Evolutionary conservation across 2,797 vertebrate genomes (phyloP), one percentile per base, ranked within the genome.

Genomic region (Brachymystax lenok): DNA sequence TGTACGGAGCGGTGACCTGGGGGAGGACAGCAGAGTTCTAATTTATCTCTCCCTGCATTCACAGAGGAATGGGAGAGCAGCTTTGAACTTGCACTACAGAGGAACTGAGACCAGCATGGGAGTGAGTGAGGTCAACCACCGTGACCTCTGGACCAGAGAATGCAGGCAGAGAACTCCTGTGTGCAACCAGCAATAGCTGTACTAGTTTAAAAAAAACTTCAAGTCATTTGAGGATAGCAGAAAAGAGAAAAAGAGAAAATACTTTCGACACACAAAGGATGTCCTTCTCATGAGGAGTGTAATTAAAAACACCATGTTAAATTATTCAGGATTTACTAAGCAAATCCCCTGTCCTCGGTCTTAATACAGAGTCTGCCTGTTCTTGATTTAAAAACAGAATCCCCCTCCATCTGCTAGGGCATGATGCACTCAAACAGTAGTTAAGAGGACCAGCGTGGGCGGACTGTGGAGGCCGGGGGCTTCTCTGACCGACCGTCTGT

Each of bases 301-400:
- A 84, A 89, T 88, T 84, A 88, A 83, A 84, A 83, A 81, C 64
- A 82, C 73, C 73, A 77, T 78, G 83, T 87, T 88, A 76, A 90
- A 92, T 89, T 88, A 90, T 83, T 80, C 78, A 51, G 90, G 92
- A 88, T 92, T 92, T 89, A 87, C 79, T 77, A 79, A 77, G 74
- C 84, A 88, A 93, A 93, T 94, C 93, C 93, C 92, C 80, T 89
- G 82, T 71, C 78, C 80, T 80, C 83, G 88, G 78, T 91, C 89
- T 91, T 90, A 92, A 93, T 91, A 85, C 90, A 82, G 70, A 69
- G 79, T 79, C 78, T 28, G 77, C 84, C 87, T 85, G 82, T 40
- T 87, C 89, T 88, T 87, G 78, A 86, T 87, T 90, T 84, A 77
- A 86, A 79, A 81, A 83, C 71, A 81, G 81, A 90, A 91, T 91